These are phyloP conservation scores for Strongylocentrotus purpuratus DNA, from an alignment of 35 echinoderm and acorn worm genomes.

Conservation along the genomic window DNA sequence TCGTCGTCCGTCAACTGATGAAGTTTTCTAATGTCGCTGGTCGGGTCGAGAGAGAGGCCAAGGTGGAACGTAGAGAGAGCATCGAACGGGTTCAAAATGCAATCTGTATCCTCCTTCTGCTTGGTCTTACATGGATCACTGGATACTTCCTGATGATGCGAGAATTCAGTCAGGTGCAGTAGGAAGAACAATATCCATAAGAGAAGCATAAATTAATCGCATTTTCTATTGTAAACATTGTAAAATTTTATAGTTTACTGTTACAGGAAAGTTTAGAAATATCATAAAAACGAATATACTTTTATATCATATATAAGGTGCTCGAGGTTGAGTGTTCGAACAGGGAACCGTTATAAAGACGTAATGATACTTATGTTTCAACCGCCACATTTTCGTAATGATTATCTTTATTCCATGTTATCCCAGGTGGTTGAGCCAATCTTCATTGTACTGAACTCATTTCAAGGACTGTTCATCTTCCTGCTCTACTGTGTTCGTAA, in stretches of 20 bases:
- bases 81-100: conserved; percentile 28
- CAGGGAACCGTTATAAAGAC: no score
- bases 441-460: conserved; percentile 36
- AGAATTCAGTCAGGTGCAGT: not conserved
- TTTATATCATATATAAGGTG: no score
- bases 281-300: no score
- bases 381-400: no score
- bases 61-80: not conserved
- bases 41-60: not conserved
- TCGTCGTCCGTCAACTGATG: not conserved
- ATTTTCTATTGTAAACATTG: no score
- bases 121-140: conserved; percentile 20
- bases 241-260: no score
- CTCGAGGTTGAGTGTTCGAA: no score
- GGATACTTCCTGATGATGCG: not conserved
- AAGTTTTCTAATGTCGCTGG: not conserved
- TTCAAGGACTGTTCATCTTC: conserved; percentile 39
- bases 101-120: conserved; percentile 11
- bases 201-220: no score
- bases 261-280: no score
- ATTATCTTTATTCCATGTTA: not conserved
- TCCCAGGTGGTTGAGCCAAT: not conserved
- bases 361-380: no score
- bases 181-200: not conserved
- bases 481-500: conserved; percentile 45